phyloP scores from a whole-genome alignment of 2,113 vertebrate genomes.

The Apteryx mantelli region DNA sequence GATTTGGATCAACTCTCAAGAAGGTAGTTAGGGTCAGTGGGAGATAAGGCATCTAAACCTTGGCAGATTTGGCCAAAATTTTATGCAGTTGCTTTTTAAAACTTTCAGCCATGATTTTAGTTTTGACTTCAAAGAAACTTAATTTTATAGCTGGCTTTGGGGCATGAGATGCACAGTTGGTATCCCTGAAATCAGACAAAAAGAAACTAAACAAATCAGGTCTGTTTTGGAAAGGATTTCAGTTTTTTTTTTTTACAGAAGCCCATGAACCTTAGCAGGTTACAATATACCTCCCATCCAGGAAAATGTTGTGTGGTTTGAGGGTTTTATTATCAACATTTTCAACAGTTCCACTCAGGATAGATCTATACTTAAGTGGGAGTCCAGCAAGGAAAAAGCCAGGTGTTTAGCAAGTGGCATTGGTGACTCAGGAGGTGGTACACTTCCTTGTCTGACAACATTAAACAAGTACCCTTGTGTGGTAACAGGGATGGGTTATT shows the following conservation, averaged over 20 bases:
- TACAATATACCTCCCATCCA: background rate
- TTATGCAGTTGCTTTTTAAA: background rate
- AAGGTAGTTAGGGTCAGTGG: background rate
- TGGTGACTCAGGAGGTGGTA: conserved; percentile 66
- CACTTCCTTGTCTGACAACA: conserved; percentile 34
- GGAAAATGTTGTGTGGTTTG: background rate
- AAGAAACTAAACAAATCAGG: background rate
- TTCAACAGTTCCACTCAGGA: background rate
- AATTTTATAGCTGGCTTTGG: background rate
- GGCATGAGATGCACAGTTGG: background rate
- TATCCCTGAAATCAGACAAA: background rate
- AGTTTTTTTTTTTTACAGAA: background rate
- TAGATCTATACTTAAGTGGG: background rate
- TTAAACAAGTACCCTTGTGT: conserved; percentile 54
- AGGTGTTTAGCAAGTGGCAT: conserved; percentile 65
- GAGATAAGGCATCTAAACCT: background rate
- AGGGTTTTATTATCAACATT: conserved; percentile 6
- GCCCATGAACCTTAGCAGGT: background rate
- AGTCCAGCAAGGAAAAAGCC: conserved; percentile 20
- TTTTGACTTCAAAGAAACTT: background rate
- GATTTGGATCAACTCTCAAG: background rate
- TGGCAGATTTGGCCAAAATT: background rate
- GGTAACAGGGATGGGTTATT: conserved; percentile 10
- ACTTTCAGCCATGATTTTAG: background rate
- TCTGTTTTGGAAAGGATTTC: background rate